Percentiles rank a stretch among this genome's conserved stretches.
These are phyloP conservation scores for Accipiter cooperii DNA, from an alignment of 2,113 vertebrate genomes.

Conservation along the genomic window DNA sequence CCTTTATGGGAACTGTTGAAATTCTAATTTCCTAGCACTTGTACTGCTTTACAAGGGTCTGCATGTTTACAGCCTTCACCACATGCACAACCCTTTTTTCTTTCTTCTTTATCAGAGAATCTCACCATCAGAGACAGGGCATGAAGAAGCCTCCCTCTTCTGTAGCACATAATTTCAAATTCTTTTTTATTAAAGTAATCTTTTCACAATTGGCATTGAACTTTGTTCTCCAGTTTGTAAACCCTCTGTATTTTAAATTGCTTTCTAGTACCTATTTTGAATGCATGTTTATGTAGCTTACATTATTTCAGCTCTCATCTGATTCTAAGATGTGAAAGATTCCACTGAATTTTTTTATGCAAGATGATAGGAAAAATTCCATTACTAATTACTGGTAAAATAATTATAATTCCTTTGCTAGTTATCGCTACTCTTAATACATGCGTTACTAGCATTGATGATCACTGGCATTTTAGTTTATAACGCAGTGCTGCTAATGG, in stretches of 20 bases:
- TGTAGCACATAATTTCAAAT: neutral
- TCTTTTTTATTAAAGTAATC: neutral
- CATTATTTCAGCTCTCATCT: neutral
- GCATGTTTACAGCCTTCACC: neutral
- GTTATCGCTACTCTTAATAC: neutral
- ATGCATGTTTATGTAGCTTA: neutral
- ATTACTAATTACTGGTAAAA: neutral
- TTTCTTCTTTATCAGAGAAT: neutral
- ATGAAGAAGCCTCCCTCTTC: neutral
- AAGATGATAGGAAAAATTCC: neutral
- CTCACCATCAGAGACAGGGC: neutral
- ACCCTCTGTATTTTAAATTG: neutral
- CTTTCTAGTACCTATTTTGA: neutral
- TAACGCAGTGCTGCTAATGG: neutral
- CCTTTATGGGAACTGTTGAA: neutral
- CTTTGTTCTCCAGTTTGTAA: neutral
- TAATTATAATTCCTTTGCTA: neutral
- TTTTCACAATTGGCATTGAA: neutral
- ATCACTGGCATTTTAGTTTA: neutral
- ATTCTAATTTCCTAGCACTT: neutral
- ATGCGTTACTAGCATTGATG: too few species aligned
- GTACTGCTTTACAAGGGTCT: neutral
- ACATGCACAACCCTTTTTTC: neutral
- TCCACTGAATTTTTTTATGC: neutral
- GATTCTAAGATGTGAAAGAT: neutral